Evolutionary conservation across 2,888 invertebrate genomes (phyloP), one percentile per base, ranked within the genome.

Genomic region (Anorthoa munda): DNA sequence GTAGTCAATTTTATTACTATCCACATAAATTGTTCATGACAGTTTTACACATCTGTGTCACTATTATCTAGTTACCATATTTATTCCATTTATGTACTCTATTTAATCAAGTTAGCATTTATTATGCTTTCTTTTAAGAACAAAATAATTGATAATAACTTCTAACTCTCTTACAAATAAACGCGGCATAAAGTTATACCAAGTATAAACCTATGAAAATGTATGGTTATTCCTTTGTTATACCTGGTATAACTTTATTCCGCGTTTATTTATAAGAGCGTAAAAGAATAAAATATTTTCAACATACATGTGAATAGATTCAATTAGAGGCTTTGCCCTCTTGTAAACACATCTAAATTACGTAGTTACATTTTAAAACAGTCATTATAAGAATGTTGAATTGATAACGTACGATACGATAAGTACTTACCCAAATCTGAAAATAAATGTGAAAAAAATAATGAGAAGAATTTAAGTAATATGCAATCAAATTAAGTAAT

Each of bases 401-500:
- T 51, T 59, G 50, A 66, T 48, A 73, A 78, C 55, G 66, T 64
- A 66, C 55, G 66, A 63, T n/a, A n/a, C n/a, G n/a, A n/a, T 31
- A 60, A 11, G 7, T 79, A 79, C 82, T 84, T 81, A 82, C 77
- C 82, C 71, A 84, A 66, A 53, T 71, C 82, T 86, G 77, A 39
- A 56, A 77, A 70, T 60, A 23, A 59, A 71, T 51, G 4, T 21
- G 50, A 50, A 9, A 39, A 26, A 5, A 7, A 55, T 26, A 53
- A 53, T 46, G 21, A 46, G 53, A 69, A 46, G 11, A 12, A 59
- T 17, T 31, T 0, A 21, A 51, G 11, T 50, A 23, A 69, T 26
- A 17, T 58, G n/a, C 12, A 50, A 61, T n/a, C n/a, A n/a, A n/a
- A n/a, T n/a, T n/a, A n/a, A n/a, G n/a, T n/a, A n/a, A n/a, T n/a